phyloP scores from a whole-genome alignment of 2,888 invertebrate genomes.

The Hydropsyche betteni region DNA sequence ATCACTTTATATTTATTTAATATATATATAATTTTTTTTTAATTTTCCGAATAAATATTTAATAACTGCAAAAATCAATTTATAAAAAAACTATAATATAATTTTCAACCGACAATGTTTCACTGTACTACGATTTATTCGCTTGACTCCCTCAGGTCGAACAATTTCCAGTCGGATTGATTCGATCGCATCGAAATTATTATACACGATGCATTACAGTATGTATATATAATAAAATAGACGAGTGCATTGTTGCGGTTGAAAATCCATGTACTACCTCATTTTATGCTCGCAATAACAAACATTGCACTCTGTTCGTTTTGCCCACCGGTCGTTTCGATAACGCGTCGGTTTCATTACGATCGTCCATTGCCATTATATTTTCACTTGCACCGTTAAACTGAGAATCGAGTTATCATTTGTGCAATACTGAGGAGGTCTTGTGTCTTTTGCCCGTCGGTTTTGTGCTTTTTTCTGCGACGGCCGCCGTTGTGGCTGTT shows the following conservation, averaged over 20 bases:
- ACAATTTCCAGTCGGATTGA: no score
- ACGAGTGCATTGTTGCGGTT: neutral
- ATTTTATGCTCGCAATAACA: conserved; percentile 2
- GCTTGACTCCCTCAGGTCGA: no score
- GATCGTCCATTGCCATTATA: neutral
- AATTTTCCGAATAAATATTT: no score
- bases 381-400: neutral
- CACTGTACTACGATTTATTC: no score
- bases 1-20: no score
- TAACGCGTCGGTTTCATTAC: conserved; percentile 1
- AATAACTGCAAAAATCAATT: no score
- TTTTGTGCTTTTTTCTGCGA: conserved; percentile 2
- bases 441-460: neutral
- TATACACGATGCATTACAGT: no score
- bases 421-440: neutral
- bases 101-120: no score
- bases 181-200: no score
- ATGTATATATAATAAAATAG: no score
- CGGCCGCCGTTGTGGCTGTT: neutral
- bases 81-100: no score
- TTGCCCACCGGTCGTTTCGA: neutral
- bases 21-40: no score
- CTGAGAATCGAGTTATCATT: neutral
- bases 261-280: neutral
- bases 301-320: conserved; percentile 2